Conservation (phyloP, 2,888 invertebrate species). For the Trachelus troglodyta region DNA sequence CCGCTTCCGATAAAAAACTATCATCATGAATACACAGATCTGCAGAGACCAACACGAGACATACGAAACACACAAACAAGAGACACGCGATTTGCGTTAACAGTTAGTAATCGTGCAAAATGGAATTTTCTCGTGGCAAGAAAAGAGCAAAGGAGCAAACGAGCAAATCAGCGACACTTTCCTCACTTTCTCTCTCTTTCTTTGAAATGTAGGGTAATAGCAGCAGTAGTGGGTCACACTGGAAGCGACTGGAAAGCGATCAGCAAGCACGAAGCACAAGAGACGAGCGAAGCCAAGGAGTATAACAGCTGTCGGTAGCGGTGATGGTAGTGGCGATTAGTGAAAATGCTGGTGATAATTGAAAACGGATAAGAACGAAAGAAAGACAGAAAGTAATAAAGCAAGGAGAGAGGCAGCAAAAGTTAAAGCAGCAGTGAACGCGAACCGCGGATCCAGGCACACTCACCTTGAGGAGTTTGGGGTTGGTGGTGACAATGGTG, state of each 20-base stretch:
- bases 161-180: neutral
- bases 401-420: neutral
- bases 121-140: neutral
- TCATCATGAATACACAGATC: too few species aligned
- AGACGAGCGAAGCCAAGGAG: neutral
- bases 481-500: conserved; percentile 54
- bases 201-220: neutral
- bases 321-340: neutral
- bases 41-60: too few species aligned
- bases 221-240: neutral
- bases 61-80: too few species aligned
- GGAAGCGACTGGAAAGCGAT: neutral
- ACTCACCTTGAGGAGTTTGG: conserved; percentile 62
- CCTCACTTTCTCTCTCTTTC: neutral
- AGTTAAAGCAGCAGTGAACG: neutral
- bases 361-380: neutral
- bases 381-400: neutral
- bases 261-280: neutral
- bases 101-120: neutral
- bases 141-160: neutral
- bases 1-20: too few species aligned
- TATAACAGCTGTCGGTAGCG: neutral
- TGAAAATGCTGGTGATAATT: neutral
- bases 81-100: too few species aligned
- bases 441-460: neutral